Percentiles rank a stretch among this genome's conserved stretches.
Evolutionary conservation across 1,140 invertebrate species (phyloP).

Genomic region (Hylaeus volcanicus): DNA sequence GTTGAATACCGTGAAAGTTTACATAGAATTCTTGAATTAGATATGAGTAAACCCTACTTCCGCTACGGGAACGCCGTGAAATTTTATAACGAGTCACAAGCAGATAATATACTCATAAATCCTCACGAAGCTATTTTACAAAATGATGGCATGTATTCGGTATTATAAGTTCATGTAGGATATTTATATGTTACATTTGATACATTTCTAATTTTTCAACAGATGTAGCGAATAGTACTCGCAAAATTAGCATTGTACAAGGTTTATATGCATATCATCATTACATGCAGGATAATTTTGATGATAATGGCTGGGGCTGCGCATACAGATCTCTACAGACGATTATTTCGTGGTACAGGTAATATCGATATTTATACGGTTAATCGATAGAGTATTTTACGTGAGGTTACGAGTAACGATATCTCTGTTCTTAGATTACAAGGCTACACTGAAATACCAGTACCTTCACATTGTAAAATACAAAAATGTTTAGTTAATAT

Average conservation of each 20-base stretch:
- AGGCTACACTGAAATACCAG: slow-evolving; percentile 91
- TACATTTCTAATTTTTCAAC: background rate
- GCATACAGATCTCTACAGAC: slow-evolving; percentile 99
- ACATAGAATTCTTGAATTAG: slow-evolving; percentile 86
- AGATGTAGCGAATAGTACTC: slow-evolving; percentile 23
- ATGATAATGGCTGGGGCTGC: slow-evolving; percentile 99
- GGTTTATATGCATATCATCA: slow-evolving; percentile 97
- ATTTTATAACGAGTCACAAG: slow-evolving; percentile 80
- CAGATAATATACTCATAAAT: slow-evolving; percentile 84
- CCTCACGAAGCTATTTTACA: slow-evolving; percentile 85
- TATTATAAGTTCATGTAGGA: background rate
- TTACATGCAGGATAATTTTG: slow-evolving; percentile 97
- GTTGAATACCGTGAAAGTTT: slow-evolving; percentile 83
- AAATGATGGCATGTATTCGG: slow-evolving; percentile 77
- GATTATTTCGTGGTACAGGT: slow-evolving; percentile 96
- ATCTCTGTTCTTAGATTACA: slow-evolving; percentile 84
- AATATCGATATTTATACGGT: slow-evolving; percentile 51
- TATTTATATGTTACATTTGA: background rate
- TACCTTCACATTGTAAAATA: slow-evolving; percentile 94
- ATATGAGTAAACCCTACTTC: slow-evolving; percentile 86
- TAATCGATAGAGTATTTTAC: background rate
- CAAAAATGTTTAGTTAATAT: slow-evolving; percentile 97
- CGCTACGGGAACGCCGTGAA: slow-evolving; percentile 84
- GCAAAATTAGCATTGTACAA: slow-evolving; percentile 81
- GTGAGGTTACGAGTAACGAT: slow-evolving; percentile 1